Evolutionary conservation across 2,797 vertebrate genomes (phyloP).

Genomic region (Malurus splendens): DNA sequence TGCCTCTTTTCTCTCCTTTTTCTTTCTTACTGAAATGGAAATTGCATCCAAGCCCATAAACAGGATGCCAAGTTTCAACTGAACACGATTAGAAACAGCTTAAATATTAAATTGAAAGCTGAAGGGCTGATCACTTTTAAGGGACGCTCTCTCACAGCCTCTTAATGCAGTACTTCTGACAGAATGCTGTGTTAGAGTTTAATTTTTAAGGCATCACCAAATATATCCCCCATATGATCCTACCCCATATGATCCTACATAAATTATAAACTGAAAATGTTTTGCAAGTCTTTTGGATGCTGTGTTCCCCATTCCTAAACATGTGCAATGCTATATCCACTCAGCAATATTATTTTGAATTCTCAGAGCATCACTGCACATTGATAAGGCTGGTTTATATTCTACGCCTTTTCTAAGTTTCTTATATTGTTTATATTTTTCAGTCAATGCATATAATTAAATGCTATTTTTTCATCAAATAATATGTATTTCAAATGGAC

Average conservation of each 20-base stretch:
- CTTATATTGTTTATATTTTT: not conserved
- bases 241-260: not conserved
- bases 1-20: not conserved
- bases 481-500: not conserved
- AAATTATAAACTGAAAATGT: not conserved
- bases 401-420: not conserved
- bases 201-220: not conserved
- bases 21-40: not conserved
- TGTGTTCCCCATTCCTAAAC: not conserved
- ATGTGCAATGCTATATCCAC: not conserved
- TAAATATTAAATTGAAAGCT: constrained; percentile 25
- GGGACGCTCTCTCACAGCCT: not conserved
- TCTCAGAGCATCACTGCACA: not conserved
- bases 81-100: constrained; percentile 52
- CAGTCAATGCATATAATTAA: not conserved
- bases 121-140: not conserved
- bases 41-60: not conserved
- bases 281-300: not conserved
- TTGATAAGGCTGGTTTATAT: not conserved
- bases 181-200: not conserved
- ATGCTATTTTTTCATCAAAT: not conserved
- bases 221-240: not conserved
- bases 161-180: not conserved
- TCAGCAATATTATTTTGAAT: not conserved
- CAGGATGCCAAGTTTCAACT: constrained; percentile 8